Evolutionary conservation across 2,797 vertebrate species (phyloP), one percentile per base, ranked within the genome.

Genomic region (Micromesistius poutassou): DNA sequence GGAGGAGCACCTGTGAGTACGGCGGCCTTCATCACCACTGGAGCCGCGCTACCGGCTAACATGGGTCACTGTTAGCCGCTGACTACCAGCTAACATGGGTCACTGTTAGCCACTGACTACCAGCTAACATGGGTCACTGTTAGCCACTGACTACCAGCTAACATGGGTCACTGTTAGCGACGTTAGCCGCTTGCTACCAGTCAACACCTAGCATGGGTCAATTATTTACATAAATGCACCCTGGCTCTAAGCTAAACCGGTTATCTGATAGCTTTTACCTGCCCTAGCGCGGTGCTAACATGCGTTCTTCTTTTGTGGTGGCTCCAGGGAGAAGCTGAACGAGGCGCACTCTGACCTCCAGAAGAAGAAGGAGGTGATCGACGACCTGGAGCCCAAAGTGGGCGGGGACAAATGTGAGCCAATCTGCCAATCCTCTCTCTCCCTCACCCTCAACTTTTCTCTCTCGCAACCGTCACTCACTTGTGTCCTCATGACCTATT

Each of bases 1-100:
- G 14, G 96, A 97, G 71, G 96, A 97, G 76, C 97, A 98, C 83
- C 85, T 97, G 97, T 97, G 91, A 98, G 96, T 96, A 68, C 62
- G 2, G n/a, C 22, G n/a, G 22, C 22, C 7, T 28, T 66, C 7
- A 66, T 0, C 8, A 36, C 35, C 5, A 5, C 38, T 3, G 36
- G 31, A 46, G 50, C 50, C 19, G 13, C 22, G 50, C 50, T 55
- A 5, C 0, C 50, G 2, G 22, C 22, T 8, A n/a, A 7, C 50
- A 55, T n/a, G 19, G 19, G 55, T n/a, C 50, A 62, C 50, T 25
- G 36, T 38, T 38, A 13, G 40, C 46, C 46, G 40, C 40, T 50
- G 4, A 4, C 19, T 22, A 22, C 5, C 8, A 3, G 55, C 55
- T 25, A 25, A 62, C 55, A 50, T 50, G 46, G 19, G 16, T 50